phyloP scores from a whole-genome alignment of 2,113 vertebrate genomes.

The Mormoops blainvillei region DNA sequence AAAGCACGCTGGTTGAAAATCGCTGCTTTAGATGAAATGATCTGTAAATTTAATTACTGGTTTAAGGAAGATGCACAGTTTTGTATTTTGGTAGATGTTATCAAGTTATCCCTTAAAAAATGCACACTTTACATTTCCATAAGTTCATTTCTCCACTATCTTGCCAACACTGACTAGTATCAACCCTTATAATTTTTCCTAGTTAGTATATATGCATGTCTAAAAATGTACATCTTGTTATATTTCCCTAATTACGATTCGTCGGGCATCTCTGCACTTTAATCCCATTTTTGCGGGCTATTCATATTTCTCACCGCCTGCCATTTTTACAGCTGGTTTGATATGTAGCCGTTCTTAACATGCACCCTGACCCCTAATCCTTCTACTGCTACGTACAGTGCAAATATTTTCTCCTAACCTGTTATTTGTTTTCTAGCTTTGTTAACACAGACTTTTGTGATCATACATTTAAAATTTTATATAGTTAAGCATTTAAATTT shows the following conservation, averaged over 20 bases:
- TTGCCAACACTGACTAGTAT: neutral
- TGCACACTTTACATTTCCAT: neutral
- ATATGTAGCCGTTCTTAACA: neutral
- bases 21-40: neutral
- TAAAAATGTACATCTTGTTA: neutral
- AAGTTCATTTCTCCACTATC: neutral
- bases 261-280: neutral
- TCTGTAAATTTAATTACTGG: neutral
- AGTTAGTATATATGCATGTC: neutral
- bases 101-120: neutral
- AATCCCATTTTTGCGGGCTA: neutral
- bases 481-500: neutral
- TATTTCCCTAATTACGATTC: neutral
- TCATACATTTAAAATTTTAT: neutral
- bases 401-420: constrained; percentile 23
- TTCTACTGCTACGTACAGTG: neutral
- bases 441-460: neutral
- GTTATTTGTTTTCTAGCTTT: constrained; percentile 26
- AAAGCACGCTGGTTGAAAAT: no score
- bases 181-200: neutral
- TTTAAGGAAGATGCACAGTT: neutral
- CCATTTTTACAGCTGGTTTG: neutral
- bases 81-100: neutral
- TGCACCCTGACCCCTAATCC: neutral
- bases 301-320: neutral